Evolutionary conservation across 2,797 vertebrate genomes (phyloP).

Genomic region (Peromyscus eremicus): DNA sequence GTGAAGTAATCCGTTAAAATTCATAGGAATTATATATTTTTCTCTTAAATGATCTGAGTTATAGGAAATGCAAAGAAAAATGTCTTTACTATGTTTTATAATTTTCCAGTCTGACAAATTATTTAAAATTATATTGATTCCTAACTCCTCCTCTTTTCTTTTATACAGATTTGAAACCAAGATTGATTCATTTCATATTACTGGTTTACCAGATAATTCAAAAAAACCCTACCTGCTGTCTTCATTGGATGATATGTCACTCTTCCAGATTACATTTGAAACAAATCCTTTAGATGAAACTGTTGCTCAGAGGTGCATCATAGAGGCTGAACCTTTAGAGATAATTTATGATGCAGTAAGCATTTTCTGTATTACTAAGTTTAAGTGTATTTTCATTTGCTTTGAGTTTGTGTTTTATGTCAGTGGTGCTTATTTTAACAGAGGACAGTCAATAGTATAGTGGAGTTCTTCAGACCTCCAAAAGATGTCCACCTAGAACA

Average conservation of each 20-base stretch:
- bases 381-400: slow-evolving; percentile 58
- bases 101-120: slow-evolving; percentile 48
- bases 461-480: slow-evolving; percentile 96
- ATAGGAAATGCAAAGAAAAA: slow-evolving; percentile 47
- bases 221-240: slow-evolving; percentile 93
- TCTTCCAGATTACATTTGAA: slow-evolving; percentile 95
- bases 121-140: slow-evolving; percentile 31
- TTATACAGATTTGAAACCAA: slow-evolving; percentile 92
- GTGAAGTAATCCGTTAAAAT: slow-evolving; percentile 13
- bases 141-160: slow-evolving; percentile 54
- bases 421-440: slow-evolving; percentile 84
- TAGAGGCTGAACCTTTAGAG: slow-evolving; percentile 97
- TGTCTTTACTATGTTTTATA: slow-evolving; percentile 38
- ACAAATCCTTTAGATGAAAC: slow-evolving; percentile 95
- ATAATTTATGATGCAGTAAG: slow-evolving; percentile 98
- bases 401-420: slow-evolving; percentile 14
- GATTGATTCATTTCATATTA: slow-evolving; percentile 95
- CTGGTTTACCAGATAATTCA: slow-evolving; percentile 89
- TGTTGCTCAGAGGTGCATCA: slow-evolving; percentile 93
- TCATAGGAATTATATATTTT: slow-evolving; percentile 57
- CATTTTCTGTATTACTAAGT: slow-evolving; percentile 71
- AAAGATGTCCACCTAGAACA: slow-evolving; percentile 95
- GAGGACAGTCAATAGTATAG: slow-evolving; percentile 96
- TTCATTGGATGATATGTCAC: slow-evolving; percentile 90
- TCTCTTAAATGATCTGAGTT: slow-evolving; percentile 31